phyloP scores from a whole-genome alignment of 2,113 vertebrate genomes.

The Rhynchomys soricoides region DNA sequence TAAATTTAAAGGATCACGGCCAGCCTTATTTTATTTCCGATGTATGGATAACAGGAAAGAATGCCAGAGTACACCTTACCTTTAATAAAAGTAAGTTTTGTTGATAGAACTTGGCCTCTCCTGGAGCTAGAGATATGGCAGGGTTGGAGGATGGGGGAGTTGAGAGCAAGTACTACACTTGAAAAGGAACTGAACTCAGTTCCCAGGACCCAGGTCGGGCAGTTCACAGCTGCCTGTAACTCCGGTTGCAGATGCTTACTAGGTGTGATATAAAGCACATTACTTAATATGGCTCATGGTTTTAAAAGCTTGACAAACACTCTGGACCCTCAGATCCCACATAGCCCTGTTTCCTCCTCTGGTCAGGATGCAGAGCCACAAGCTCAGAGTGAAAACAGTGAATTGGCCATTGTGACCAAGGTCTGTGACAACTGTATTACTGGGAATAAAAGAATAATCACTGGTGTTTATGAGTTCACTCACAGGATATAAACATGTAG shows the following conservation, averaged over 20 bases:
- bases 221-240: neutral
- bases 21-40: constrained; percentile 35
- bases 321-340: neutral
- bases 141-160: too few species aligned
- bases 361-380: neutral
- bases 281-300: neutral
- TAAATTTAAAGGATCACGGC: neutral
- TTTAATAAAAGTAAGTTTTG: neutral
- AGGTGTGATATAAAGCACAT: neutral
- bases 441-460: constrained; percentile 10
- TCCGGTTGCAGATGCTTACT: neutral
- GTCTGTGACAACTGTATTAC: neutral
- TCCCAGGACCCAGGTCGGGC: neutral
- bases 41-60: neutral
- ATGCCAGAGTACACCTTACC: neutral
- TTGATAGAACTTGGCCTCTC: neutral
- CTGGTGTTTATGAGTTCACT: neutral
- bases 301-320: neutral
- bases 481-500: neutral
- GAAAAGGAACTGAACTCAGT: neutral
- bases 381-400: neutral
- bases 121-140: neutral
- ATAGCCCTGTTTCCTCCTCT: neutral
- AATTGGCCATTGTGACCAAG: neutral
- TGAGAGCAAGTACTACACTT: neutral